Base-by-base conservation (phyloP, 2,888 invertebrate species). In the Syrista parreyssii region DNA sequence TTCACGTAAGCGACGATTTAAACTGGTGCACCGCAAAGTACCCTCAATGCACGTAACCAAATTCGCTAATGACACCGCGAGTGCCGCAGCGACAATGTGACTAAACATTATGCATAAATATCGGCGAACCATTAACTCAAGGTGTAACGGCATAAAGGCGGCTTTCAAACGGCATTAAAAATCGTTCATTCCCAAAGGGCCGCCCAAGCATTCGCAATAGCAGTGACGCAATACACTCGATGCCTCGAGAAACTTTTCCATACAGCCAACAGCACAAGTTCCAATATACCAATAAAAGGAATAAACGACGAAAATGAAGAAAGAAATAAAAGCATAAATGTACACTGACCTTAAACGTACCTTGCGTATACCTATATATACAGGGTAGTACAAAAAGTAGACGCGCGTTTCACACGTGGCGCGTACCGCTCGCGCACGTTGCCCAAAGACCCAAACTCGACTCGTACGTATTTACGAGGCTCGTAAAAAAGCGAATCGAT, bases 31-130 rank as follows among this genome's bases (percentile, higher is more conserved):
- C 55, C 55, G 23, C 55, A 55, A 55, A 55, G 55, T 55, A 55
- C 55, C 55, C 55, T 55, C 55, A 9, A 23, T 55, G 55, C 23
- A 23, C 55, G 23, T 55, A 55, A 55, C 55, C 55, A 9, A 55
- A 55, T 55, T 55, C 55, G 55, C 55, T 55, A 55, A 55, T 55
- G 55, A 55, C 55, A 23, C 55, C 55, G 55, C 55, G 55, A 55
- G 55, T 23, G 55, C 55, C 55, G 23, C 55, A 55, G 77, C 83
- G 81, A 86, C 86, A 82, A 85, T 85, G 86, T 79, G 84, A 15
- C 55, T 23, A 82, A 85, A 86, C 85, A 85, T 85, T 86, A n/a
- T 85, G 84, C 85, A 84, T 83, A 83, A 86, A 86, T 86, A 86
- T 86, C 85, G 86, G 85, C 82, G 85, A 86, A 86, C 84, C 86